A percentile compares a stretch with the other conserved stretches of the same genome.
Conservation (phyloP, 1,140 invertebrate species). For the Penaeus indicus region DNA sequence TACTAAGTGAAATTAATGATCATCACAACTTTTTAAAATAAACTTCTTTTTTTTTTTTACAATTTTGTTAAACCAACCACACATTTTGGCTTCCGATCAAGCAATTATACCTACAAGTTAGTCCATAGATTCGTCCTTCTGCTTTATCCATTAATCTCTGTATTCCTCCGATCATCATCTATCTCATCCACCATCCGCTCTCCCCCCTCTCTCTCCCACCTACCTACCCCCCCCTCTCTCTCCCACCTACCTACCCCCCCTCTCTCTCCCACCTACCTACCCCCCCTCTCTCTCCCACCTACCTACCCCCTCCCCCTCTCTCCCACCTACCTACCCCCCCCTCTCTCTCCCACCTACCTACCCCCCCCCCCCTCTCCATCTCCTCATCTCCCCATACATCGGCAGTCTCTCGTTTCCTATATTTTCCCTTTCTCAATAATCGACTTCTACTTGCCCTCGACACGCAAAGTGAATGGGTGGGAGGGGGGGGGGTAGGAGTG, state of each 20-base stretch:
- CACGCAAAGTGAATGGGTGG: too few relatives aligned
- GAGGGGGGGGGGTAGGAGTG: too few relatives aligned
- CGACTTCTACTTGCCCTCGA: too few relatives aligned
- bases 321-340: neutral
- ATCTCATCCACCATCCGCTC: neutral
- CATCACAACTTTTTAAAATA: too few relatives aligned
- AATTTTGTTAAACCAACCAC: too few relatives aligned
- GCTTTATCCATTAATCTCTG: too few relatives aligned
- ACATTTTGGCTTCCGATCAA: too few relatives aligned
- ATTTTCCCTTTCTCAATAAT: neutral
- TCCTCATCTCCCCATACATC: neutral
- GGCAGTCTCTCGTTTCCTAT: neutral
- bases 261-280: conserved; percentile 3
- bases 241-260: neutral
- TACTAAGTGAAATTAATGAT: too few relatives aligned
- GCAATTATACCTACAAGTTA: too few relatives aligned
- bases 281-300: conserved; percentile 2
- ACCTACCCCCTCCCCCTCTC: conserved; percentile 9
- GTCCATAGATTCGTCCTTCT: too few relatives aligned
- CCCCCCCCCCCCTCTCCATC: neutral
- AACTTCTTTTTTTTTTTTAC: too few relatives aligned
- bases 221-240: neutral
- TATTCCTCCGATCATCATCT: too few relatives aligned
- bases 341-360: neutral
- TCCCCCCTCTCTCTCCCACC: conserved; percentile 1